These are phyloP conservation scores for Clarias pachynema DNA, from an alignment of 2,797 vertebrate genomes.

Conservation along the genomic window DNA sequence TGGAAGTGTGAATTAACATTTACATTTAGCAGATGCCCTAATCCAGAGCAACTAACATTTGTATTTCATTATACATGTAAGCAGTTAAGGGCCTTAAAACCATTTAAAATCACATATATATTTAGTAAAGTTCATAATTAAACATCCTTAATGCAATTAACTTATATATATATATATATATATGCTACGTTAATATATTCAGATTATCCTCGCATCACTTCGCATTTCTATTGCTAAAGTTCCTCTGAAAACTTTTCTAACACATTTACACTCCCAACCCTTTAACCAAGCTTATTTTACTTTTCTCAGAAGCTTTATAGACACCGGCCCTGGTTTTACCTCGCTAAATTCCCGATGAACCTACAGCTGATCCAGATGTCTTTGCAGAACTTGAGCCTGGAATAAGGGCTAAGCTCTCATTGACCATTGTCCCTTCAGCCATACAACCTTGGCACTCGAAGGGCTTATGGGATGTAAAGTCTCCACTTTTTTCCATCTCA, in stretches of 20 bases:
- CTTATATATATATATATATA: no score
- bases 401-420: constrained; percentile 43
- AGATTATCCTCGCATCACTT: background rate
- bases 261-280: background rate
- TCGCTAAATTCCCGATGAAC: constrained; percentile 31
- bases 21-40: no score
- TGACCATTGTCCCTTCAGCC: constrained; percentile 43
- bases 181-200: background rate
- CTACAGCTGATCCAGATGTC: constrained; percentile 3
- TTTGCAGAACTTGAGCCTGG: constrained; percentile 20
- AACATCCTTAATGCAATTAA: no score
- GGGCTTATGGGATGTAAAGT: constrained; percentile 56
- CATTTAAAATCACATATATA: no score
- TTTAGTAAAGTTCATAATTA: no score
- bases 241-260: background rate
- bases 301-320: background rate
- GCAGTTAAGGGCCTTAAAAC: no score
- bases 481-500: constrained; percentile 56
- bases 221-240: background rate
- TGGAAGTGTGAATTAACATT: no score
- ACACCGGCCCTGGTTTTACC: background rate
- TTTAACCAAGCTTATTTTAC: constrained; percentile 1
- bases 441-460: constrained; percentile 19
- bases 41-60: no score
- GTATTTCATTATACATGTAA: no score